phyloP scores from a whole-genome alignment of 2,113 vertebrate species.

The Polypterus senegalus region DNA sequence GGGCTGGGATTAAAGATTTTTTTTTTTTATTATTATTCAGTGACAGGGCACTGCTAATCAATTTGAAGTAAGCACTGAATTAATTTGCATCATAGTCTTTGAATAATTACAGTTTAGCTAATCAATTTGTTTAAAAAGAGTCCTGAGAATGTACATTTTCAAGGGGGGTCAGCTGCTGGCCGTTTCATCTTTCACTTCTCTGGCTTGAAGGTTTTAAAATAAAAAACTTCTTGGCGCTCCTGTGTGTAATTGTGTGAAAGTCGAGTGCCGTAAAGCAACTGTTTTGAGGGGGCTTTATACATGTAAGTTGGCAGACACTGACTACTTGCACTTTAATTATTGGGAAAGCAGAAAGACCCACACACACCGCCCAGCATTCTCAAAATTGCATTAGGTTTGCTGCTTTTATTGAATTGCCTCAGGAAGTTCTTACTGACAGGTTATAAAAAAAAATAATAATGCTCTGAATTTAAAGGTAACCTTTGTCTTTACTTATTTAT shows the following conservation, averaged over 20 bases:
- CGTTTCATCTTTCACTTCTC: background rate
- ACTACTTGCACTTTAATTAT: background rate
- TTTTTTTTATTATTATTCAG: background rate
- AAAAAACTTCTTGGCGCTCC: background rate
- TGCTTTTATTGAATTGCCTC: background rate
- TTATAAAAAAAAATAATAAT: background rate
- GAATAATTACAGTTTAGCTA: slow-evolving; percentile 4
- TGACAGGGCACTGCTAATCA: slow-evolving; percentile 1
- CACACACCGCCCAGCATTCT: background rate
- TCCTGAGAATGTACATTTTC: background rate
- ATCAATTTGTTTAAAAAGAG: background rate
- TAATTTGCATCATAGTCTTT: slow-evolving; percentile 1
- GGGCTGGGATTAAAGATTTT: no score
- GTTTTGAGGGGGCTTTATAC: no score
- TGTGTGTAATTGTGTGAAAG: no score
- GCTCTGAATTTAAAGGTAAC: slow-evolving; percentile 1
- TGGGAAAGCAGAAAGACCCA: background rate
- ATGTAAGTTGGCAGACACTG: no score
- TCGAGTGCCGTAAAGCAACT: no score
- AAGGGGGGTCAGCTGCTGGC: background rate
- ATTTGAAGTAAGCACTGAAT: slow-evolving; percentile 3
- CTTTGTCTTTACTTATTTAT: background rate
- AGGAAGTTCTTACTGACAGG: background rate
- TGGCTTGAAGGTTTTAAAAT: background rate
- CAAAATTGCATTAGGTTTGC: background rate